phyloP scores from a whole-genome alignment of 2,888 invertebrate species.

The Nemapogon koenigi region DNA sequence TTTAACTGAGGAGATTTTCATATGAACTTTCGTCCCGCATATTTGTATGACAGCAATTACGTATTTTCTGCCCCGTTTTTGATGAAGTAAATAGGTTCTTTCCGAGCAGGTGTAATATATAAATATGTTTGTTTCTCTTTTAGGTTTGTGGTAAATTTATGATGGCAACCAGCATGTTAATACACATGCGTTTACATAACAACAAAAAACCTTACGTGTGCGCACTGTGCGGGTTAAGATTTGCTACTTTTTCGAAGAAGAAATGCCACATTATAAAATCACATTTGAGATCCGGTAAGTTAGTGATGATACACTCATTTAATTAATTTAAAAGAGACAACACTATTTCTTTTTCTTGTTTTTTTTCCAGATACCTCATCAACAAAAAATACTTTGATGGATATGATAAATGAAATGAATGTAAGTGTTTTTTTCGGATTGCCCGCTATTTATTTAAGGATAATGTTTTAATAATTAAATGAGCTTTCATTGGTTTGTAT shows the following conservation, averaged over 20 bases:
- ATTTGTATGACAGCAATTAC: too few relatives aligned
- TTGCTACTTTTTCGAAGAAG: not conserved
- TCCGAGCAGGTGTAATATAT: too few relatives aligned
- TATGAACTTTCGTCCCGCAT: too few relatives aligned
- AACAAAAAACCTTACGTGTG: not conserved
- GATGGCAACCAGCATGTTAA: too few relatives aligned
- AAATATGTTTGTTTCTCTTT: too few relatives aligned
- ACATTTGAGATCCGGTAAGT: slow-evolving; percentile 1
- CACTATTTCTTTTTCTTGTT: not conserved
- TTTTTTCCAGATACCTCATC: slow-evolving; percentile 4
- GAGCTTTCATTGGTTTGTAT: too few relatives aligned
- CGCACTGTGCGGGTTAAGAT: slow-evolving; percentile 2
- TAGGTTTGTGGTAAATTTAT: too few relatives aligned
- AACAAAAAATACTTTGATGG: not conserved
- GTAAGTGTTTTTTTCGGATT: slow-evolving; percentile 7
- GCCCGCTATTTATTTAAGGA: too few relatives aligned
- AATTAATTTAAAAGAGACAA: not conserved
- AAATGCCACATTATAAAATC: not conserved
- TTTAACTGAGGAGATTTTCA: too few relatives aligned
- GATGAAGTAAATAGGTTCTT: too few relatives aligned
- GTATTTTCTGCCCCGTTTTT: too few relatives aligned
- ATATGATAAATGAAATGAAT: not conserved
- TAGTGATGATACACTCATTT: not conserved
- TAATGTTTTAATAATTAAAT: too few relatives aligned
- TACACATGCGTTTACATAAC: slow-evolving; percentile 3